Percentiles rank a stretch among this genome's conserved stretches.
These are phyloP conservation scores for Thymallus thymallus DNA, from an alignment of 2,113 vertebrate species.

Conservation along the genomic window DNA sequence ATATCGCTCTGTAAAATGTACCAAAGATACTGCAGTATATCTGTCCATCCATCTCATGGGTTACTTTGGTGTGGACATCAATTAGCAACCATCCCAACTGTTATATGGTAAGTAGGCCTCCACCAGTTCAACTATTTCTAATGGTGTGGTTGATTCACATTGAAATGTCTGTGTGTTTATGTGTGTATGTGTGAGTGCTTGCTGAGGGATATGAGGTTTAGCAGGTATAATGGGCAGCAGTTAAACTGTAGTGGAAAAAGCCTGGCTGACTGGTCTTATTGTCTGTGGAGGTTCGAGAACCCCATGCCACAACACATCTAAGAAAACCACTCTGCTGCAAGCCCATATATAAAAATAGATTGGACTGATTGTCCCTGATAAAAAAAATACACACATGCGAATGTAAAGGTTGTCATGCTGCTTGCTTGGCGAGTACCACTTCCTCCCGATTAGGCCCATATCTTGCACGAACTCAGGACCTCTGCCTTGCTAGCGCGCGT, in stretches of 20 bases:
- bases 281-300: slow-evolving; percentile 42
- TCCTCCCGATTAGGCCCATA: too few relatives aligned
- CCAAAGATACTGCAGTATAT: too few relatives aligned
- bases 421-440: too few relatives aligned
- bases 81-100: too few relatives aligned
- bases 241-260: slow-evolving; percentile 66
- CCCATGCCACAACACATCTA: slow-evolving; percentile 33
- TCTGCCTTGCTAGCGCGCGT: too few relatives aligned
- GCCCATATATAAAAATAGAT: slow-evolving; percentile 70
- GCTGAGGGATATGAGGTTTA: slow-evolving; percentile 38
- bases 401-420: neutral
- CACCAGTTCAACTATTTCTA: slow-evolving; percentile 9
- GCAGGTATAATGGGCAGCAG: slow-evolving; percentile 48
- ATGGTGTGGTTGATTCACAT: neutral
- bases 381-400: slow-evolving; percentile 9
- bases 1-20: too few relatives aligned
- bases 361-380: slow-evolving; percentile 61
- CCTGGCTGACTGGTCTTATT: slow-evolving; percentile 39
- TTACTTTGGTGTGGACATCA: too few relatives aligned
- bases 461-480: too few relatives aligned
- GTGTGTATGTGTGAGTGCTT: neutral
- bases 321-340: slow-evolving; percentile 64
- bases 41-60: too few relatives aligned
- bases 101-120: neutral
- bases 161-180: neutral